Conservation (phyloP, 2,888 invertebrate species). For the Drosophila eohydei region DNA sequence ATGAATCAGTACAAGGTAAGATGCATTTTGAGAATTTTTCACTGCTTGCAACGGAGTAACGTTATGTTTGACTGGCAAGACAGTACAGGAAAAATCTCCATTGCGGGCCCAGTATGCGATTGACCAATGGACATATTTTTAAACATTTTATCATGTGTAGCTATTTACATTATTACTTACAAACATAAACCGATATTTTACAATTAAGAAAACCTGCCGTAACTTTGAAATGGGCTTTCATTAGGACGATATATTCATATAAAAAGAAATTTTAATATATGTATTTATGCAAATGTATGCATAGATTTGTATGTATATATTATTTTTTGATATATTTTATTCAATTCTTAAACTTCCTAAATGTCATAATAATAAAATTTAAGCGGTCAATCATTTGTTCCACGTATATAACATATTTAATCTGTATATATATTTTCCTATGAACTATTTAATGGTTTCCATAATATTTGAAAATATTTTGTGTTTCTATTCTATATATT, state of each 20-base stretch:
- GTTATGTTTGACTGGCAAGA: constrained; percentile 18
- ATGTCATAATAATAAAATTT: background rate
- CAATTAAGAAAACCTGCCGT: background rate
- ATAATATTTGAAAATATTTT: background rate
- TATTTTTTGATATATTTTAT: background rate
- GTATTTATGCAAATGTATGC: background rate
- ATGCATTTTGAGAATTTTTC: constrained; percentile 85
- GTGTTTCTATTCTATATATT: background rate
- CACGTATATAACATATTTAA: background rate
- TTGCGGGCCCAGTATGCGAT: constrained; percentile 20
- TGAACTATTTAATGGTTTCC: background rate
- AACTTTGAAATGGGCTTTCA: background rate
- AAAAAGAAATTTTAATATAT: background rate
- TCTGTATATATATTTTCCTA: background rate
- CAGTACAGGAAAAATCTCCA: constrained; percentile 11
- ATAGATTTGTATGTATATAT: background rate
- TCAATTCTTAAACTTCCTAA: background rate
- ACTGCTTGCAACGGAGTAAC: constrained; percentile 84
- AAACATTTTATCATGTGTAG: background rate
- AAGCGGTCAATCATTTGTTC: background rate
- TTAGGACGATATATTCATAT: background rate
- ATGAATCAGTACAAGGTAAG: constrained; percentile 85
- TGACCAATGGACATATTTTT: constrained; percentile 21
- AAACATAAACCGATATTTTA: background rate
- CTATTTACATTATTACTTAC: background rate